Base-by-base conservation (phyloP, 1,140 invertebrate species). In the Zaprionus kolodkinae region DNA sequence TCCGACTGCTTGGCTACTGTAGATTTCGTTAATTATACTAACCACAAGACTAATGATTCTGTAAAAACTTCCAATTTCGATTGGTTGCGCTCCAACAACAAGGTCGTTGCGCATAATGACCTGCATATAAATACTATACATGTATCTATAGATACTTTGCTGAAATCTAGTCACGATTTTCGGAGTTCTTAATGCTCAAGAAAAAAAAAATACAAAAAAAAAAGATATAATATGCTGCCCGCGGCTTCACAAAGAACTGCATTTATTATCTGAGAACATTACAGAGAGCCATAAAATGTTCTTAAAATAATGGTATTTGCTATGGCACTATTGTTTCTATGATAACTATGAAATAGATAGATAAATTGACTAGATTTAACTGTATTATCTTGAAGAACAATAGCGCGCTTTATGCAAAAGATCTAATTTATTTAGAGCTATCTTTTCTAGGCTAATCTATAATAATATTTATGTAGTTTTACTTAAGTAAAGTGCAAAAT, bases 31-130 rank as follows among this genome's bases (percentile, higher is more conserved):
- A 78, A 84, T 88, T 84, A 73, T 76, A 1, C 3, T 30, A 67
- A 70, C 71, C 78, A 70, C 61, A 55, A 62, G 69, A 68, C 65
- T 88, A 86, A 86, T 79, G 68, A 83, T 75, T 79, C 50, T 67
- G 60, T 83, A 77, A 83, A 79, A 83, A 79, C 65, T 35, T 33
- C 11, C 61, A 69, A 78, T 50, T 70, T 21, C n/a, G 43, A 57
- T 71, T 63, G 55, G 54, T n/a, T 74, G 64, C 36, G 61, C 48
- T 33, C 55, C 52, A 48, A 72, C 52, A 48, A 72, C 83, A 87
- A 87, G 84, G 84, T 79, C 70, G 74, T 57, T 74, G 36, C 59
- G 36, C 59, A 25, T 80, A 88, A 78, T 88, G 85, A 89, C 80
- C 79, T 76, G 83, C 72, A 76, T 81, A 70, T 45, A 25, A 50